These are phyloP conservation scores for Vanessa cardui DNA, from an alignment of 2,888 invertebrate genomes.

Conservation along the genomic window DNA sequence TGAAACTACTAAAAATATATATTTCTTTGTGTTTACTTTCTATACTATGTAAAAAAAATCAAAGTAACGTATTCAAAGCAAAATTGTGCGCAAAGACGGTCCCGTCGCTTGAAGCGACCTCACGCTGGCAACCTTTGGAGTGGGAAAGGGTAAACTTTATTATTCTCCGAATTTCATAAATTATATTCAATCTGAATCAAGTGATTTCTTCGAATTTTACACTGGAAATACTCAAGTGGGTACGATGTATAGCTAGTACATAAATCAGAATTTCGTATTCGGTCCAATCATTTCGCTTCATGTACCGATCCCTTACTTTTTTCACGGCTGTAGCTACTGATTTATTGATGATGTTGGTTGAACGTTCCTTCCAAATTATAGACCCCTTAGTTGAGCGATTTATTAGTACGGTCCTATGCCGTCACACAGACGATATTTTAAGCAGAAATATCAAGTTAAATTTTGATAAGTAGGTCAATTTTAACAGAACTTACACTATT, in stretches of 20 bases:
- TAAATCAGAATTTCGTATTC: conserved; percentile 26
- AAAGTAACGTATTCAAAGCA: no score
- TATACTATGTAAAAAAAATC: no score
- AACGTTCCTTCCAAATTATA: conserved; percentile 36
- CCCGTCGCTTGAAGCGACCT: no score
- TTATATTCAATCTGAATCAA: background rate
- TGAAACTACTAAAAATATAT: no score
- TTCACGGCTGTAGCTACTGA: conserved; percentile 30
- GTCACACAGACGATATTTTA: conserved; percentile 16
- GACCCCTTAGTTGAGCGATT: conserved; percentile 28
- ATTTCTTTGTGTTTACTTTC: no score
- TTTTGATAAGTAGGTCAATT: background rate
- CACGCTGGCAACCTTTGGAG: no score
- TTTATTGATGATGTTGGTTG: conserved; percentile 38
- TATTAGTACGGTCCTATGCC: conserved; percentile 24
- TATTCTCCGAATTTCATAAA: background rate
- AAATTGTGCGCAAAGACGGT: no score
- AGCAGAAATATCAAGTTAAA: conserved; percentile 16
- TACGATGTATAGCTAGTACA: conserved; percentile 2
- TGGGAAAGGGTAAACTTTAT: no score
- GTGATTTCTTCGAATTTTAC: conserved; percentile 9
- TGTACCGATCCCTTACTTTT: conserved; percentile 29
- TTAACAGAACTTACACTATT: no score
- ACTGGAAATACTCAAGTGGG: background rate
- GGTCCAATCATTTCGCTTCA: conserved; percentile 31